phyloP scores from a whole-genome alignment of 2,888 invertebrate genomes.

The Hermaeophaga mercurialis region DNA sequence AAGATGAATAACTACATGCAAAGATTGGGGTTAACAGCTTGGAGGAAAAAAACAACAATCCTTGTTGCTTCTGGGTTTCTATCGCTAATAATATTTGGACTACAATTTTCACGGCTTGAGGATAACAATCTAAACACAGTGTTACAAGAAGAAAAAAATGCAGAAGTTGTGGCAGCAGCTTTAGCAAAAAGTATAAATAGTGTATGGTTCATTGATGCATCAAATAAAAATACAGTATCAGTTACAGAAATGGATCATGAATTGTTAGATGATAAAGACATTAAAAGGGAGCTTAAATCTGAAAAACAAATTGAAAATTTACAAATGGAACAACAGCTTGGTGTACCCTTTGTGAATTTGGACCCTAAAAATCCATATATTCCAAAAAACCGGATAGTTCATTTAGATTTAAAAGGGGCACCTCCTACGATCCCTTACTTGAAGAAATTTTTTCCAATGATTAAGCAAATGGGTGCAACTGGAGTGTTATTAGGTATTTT shows the following conservation, averaged over 20 bases:
- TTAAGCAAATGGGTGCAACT: conserved; percentile 70
- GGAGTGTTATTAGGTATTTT: conserved; percentile 64
- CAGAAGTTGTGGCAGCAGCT: conserved; percentile 41
- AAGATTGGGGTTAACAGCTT: conserved; percentile 57
- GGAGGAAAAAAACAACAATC: conserved; percentile 60
- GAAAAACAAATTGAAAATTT: conserved; percentile 36
- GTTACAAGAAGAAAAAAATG: conserved; percentile 39
- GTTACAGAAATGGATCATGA: conserved; percentile 36
- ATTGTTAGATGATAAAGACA: conserved; percentile 54
- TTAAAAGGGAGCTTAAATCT: conserved; percentile 28
- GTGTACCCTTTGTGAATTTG: conserved; percentile 56
- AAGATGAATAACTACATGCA: conserved; percentile 50
- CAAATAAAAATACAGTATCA: conserved; percentile 28
- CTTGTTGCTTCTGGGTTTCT: conserved; percentile 54
- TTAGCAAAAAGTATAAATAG: conserved; percentile 41
- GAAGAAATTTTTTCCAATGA: conserved; percentile 63
- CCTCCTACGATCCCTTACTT: conserved; percentile 69
- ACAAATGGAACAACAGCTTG: conserved; percentile 55
- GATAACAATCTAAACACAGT: conserved; percentile 28
- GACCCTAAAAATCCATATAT: conserved; percentile 57
- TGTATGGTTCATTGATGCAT: not conserved
- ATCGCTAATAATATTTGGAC: conserved; percentile 57
- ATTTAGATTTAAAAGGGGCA: conserved; percentile 79
- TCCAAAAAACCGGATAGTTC: conserved; percentile 66
- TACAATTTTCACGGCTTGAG: conserved; percentile 54